Percentiles rank a stretch among this genome's conserved stretches.
Evolutionary conservation across 2,113 vertebrate genomes (phyloP).

Genomic region (Hystrix cristata): DNA sequence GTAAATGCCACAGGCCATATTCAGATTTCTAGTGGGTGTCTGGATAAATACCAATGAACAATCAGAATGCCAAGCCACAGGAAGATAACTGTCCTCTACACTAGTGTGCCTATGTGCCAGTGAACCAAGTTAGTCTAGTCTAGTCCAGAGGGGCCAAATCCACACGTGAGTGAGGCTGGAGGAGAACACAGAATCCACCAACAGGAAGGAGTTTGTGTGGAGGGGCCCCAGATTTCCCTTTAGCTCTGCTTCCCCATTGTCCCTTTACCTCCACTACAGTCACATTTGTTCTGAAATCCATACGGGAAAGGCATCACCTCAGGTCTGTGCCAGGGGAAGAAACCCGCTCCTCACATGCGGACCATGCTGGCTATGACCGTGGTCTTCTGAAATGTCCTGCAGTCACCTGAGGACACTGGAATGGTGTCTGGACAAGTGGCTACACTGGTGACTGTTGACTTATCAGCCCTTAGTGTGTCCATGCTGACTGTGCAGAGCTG

Average conservation of each 20-base stretch:
- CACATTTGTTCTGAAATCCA: not conserved
- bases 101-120: not conserved
- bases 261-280: not conserved
- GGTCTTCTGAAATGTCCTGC: not conserved
- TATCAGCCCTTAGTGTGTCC: not conserved
- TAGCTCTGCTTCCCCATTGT: not conserved
- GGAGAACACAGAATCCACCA: constrained; percentile 7
- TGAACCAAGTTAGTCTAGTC: not conserved
- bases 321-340: not conserved
- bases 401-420: no score
- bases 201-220: not conserved
- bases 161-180: not conserved
- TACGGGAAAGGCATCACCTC: not conserved
- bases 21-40: not conserved
- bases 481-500: not conserved
- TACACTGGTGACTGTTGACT: not conserved
- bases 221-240: not conserved
- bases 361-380: not conserved
- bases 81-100: not conserved
- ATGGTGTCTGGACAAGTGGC: not conserved
- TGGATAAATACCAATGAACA: not conserved
- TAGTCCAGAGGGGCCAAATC: not conserved
- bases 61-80: not conserved
- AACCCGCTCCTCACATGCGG: no score
- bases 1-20: not conserved